Base-by-base conservation (phyloP, 2,113 vertebrate species). In the Amphiprion percula region DNA sequence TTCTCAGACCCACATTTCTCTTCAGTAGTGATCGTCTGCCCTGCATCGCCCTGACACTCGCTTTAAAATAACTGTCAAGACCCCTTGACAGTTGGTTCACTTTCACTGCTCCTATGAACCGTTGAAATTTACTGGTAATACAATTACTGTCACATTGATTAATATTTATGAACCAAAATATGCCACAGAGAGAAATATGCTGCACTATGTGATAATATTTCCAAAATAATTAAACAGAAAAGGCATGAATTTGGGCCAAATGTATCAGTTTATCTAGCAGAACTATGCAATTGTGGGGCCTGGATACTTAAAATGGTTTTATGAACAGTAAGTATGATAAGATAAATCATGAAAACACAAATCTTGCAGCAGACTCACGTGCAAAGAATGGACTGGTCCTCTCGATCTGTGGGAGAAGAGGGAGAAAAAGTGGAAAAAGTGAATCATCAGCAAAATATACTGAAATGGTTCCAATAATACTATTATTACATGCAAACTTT, bases 331-430 rank as follows among this genome's bases (percentile, higher is more conserved):
- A 41, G 1, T 41, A 12, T 41, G 39, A 41, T 41, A 30, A 11
- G 41, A 12, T 44, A 12, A 15, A 15, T 64, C 15, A 47, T 16
- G 37, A n/a, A 75, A 66, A 16, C 6, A 26, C 24, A 66, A 10
- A 19, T 28, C 44, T 33, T 52, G 61, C 16, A 17, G 23, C 39
- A 10, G 17, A 74, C 98, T 99, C 92, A 99, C 97, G 98, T 99
- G 98, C 98, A 99, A 93, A 99, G 97, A 94, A 99, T 99, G 12
- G 97, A 99, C 89, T 99, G 98, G 94, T 99, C 98, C 94, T 99
- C 98, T 94, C 98, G 97, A 95, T 98, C 98, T 99, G 95, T 68
- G 93, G 94, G 79, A 87, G 55, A 94, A 47, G 30, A 50, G 28
- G 50, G 1, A 17, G 10, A 46, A 41, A 60, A 28, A 10, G 16